These are phyloP conservation scores for Platycheirus rosarum DNA, from an alignment of 2,888 invertebrate species.

Conservation along the genomic window DNA sequence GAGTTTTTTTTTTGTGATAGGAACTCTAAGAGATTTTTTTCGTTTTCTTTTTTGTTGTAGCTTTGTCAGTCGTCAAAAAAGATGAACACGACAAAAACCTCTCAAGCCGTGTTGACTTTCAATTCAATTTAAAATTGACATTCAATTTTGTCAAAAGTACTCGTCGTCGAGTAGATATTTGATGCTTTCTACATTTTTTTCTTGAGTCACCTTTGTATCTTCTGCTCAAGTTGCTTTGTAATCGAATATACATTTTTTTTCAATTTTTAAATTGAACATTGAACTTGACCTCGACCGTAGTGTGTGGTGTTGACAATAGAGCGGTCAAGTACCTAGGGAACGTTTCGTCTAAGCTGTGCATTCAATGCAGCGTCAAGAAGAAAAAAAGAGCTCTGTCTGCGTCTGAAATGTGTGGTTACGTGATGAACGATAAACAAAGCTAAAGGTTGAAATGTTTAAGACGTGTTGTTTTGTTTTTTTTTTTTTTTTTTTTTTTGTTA, in stretches of 20 bases:
- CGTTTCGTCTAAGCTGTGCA: neutral
- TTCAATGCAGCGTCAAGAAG: neutral
- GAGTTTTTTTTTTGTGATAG: neutral
- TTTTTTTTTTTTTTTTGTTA: too few relatives aligned
- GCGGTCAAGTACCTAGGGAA: constrained; percentile 29
- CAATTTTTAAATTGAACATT: neutral
- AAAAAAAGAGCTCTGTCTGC: neutral
- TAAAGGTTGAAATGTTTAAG: too few relatives aligned
- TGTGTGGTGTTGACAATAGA: neutral
- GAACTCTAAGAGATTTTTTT: constrained; percentile 19
- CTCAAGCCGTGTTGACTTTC: constrained; percentile 65
- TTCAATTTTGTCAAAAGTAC: constrained; percentile 61
- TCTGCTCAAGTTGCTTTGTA: neutral
- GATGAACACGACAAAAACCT: constrained; percentile 13
- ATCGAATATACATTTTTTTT: neutral
- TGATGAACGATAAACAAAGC: too few relatives aligned
- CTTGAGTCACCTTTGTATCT: neutral
- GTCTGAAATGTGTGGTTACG: too few relatives aligned
- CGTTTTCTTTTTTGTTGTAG: neutral
- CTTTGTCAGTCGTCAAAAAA: constrained; percentile 5
- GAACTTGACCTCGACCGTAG: constrained; percentile 13
- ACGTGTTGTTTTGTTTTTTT: too few relatives aligned
- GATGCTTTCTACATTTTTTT: neutral
- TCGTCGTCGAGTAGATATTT: constrained; percentile 50
- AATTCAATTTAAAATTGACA: constrained; percentile 71